phyloP scores from a whole-genome alignment of 2,113 vertebrate genomes.

The Pachypanchax playfairii region DNA sequence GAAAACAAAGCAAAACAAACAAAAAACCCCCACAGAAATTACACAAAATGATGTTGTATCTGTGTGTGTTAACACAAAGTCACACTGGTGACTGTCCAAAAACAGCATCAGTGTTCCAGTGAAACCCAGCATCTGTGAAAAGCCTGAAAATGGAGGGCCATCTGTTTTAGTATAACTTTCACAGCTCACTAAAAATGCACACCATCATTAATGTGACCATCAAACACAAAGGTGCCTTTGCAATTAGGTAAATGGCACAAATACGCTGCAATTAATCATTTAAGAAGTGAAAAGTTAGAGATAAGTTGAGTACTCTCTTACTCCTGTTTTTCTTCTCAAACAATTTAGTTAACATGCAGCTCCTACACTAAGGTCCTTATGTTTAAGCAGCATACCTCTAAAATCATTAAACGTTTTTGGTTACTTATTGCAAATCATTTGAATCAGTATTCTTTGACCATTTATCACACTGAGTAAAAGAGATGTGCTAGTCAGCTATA shows the following conservation, averaged over 20 bases:
- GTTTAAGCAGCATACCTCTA: too few relatives aligned
- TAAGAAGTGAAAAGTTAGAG: too few relatives aligned
- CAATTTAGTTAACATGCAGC: too few relatives aligned
- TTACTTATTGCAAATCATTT: not conserved
- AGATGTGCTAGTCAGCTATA: not conserved
- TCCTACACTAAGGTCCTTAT: too few relatives aligned
- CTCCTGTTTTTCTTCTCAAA: too few relatives aligned
- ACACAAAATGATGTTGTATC: conserved; percentile 17
- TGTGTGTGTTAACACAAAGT: conserved; percentile 28
- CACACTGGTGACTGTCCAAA: conserved; percentile 26
- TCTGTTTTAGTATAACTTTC: conserved; percentile 73
- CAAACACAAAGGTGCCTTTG: not conserved
- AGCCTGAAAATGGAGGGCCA: conserved; percentile 59
- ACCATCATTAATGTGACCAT: conserved; percentile 48
- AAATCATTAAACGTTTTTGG: too few relatives aligned
- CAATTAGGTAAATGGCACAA: too few relatives aligned
- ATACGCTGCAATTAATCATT: too few relatives aligned
- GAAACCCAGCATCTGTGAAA: conserved; percentile 57
- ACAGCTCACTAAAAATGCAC: conserved; percentile 72
- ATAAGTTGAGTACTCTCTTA: too few relatives aligned
- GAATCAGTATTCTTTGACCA: not conserved
- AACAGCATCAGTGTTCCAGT: conserved; percentile 51
- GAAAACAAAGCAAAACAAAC: not conserved
- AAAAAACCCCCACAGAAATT: conserved; percentile 15
- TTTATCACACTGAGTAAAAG: not conserved